A percentile compares a stretch with the other conserved stretches of the same genome.
These are phyloP conservation scores for Sinocyclocheilus rhinocerous DNA, from an alignment of 2,113 vertebrate species.

Conservation along the genomic window DNA sequence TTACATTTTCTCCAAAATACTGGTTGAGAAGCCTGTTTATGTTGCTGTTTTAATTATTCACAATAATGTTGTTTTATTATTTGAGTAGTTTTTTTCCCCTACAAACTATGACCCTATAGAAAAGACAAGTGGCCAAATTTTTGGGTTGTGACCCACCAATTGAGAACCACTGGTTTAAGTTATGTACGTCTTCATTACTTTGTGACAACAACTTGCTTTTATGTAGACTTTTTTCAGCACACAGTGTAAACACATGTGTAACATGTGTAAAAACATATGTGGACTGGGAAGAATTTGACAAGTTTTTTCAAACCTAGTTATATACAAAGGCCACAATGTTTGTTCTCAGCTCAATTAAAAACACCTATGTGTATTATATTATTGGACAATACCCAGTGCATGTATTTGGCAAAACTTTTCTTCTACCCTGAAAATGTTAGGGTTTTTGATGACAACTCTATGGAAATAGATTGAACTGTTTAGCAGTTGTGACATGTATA, in stretches of 20 bases:
- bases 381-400: not conserved
- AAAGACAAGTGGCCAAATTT: not conserved
- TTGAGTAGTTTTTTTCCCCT: not conserved
- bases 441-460: slow-evolving; percentile 1
- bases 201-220: not conserved
- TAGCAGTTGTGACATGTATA: slow-evolving; percentile 26
- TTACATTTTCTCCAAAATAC: no score
- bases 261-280: not conserved
- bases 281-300: not conserved
- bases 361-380: not conserved
- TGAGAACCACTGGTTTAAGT: not conserved
- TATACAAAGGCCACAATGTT: not conserved
- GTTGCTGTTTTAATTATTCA: no score
- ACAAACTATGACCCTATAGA: not conserved
- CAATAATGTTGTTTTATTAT: not conserved
- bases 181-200: not conserved
- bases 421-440: not conserved
- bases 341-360: not conserved
- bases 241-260: not conserved
- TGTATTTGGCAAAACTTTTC: not conserved
- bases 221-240: not conserved
- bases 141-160: not conserved
- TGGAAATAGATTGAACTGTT: slow-evolving; percentile 16
- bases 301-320: not conserved
- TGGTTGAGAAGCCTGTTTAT: no score